Evolutionary conservation across 2,888 invertebrate species (phyloP).

Genomic region (Incurvaria masculella): DNA sequence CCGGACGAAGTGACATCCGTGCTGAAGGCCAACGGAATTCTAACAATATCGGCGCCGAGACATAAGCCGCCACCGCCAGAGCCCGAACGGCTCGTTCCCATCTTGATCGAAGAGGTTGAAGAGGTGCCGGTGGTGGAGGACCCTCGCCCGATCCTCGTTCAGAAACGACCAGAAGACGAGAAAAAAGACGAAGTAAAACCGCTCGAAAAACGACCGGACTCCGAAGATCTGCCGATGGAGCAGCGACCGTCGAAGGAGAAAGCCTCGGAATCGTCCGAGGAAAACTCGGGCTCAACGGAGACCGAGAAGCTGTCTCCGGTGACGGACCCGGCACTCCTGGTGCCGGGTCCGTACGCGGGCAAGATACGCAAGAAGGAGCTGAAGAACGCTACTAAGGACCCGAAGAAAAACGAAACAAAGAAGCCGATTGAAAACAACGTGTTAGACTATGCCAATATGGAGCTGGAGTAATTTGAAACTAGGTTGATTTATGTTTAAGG

Average conservation of each 20-base stretch:
- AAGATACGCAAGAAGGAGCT: constrained; percentile 50
- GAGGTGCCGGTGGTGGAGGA: constrained; percentile 21
- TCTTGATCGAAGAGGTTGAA: constrained; percentile 30
- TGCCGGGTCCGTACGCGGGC: constrained; percentile 40
- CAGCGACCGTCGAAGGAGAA: constrained; percentile 6
- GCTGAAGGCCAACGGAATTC: constrained; percentile 33
- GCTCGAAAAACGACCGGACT: constrained; percentile 4
- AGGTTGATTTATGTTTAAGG: background rate
- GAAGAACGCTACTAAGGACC: constrained; percentile 33
- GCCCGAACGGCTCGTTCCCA: constrained; percentile 40
- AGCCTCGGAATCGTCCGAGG: constrained; percentile 22
- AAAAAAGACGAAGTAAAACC: constrained; percentile 7
- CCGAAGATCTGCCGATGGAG: constrained; percentile 7
- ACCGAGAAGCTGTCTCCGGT: background rate
- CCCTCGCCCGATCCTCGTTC: constrained; percentile 14
- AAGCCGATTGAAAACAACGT: constrained; percentile 37
- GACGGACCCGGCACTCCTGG: constrained; percentile 27
- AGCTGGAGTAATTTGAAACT: constrained; percentile 29
- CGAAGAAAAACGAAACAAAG: constrained; percentile 43
- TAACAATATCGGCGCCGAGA: constrained; percentile 37
- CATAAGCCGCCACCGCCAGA: constrained; percentile 41
- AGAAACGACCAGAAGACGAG: constrained; percentile 18
- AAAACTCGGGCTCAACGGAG: background rate
- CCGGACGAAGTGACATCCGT: constrained; percentile 43
- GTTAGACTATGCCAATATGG: constrained; percentile 33